Percentiles rank a stretch among this genome's conserved stretches.
Conservation (phyloP, 2,113 vertebrate genomes). For the Elaphurus davidianus region DNA sequence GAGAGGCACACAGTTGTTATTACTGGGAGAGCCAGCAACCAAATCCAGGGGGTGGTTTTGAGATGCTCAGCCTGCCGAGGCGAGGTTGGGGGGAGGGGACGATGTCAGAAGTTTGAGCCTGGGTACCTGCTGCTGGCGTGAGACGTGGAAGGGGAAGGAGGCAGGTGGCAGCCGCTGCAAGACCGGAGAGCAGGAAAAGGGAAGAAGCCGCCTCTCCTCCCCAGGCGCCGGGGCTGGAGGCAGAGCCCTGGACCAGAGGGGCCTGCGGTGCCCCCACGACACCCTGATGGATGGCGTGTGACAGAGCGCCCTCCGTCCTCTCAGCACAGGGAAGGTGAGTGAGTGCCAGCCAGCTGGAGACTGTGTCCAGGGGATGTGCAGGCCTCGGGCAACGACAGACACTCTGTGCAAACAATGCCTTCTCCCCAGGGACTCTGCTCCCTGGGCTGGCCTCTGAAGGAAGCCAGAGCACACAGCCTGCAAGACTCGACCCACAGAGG, state of each 20-base stretch:
- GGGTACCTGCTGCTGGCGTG: background rate
- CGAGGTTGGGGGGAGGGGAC: background rate
- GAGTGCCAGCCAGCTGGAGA: background rate
- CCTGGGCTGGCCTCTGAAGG: background rate
- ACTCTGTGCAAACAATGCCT: constrained; percentile 31
- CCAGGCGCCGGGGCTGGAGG: constrained; percentile 21
- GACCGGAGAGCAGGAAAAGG: background rate
- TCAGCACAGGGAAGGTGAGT: background rate
- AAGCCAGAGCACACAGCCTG: background rate
- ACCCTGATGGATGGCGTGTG: constrained; percentile 40
- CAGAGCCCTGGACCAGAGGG: constrained; percentile 31
- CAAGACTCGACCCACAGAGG: background rate
- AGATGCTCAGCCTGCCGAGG: background rate
- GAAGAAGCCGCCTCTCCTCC: background rate
- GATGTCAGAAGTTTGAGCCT: background rate
- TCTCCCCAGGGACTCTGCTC: background rate
- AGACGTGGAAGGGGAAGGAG: background rate
- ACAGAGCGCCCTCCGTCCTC: background rate
- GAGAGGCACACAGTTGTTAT: background rate
- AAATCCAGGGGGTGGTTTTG: background rate
- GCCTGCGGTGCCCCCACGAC: background rate
- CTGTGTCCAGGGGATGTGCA: background rate
- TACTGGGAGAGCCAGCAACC: background rate
- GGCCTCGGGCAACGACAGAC: constrained; percentile 43
- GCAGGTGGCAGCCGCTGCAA: background rate